Percentiles rank a stretch among this genome's conserved stretches.
Evolutionary conservation across 2,113 vertebrate species (phyloP).

Genomic region (Trinectes maculatus): DNA sequence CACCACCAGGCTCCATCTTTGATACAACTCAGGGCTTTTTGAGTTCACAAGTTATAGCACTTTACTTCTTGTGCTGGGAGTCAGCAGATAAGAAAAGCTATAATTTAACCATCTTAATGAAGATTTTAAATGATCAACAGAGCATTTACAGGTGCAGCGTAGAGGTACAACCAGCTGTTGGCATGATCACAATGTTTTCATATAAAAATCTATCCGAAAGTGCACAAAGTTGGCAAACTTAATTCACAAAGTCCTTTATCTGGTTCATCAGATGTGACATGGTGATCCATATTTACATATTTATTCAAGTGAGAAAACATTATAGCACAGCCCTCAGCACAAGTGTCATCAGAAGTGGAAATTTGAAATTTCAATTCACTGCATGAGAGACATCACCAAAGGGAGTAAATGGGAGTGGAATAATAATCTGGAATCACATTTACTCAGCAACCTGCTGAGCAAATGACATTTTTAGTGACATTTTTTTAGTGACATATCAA

Average conservation of each 20-base stretch:
- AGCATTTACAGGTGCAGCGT: constrained; percentile 7
- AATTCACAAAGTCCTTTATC: constrained; percentile 62
- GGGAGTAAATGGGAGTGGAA: constrained; percentile 39
- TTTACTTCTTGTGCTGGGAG: constrained; percentile 23
- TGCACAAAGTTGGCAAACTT: constrained; percentile 37
- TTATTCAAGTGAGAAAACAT: constrained; percentile 65
- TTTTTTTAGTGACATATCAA: constrained; percentile 44
- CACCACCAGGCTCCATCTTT: constrained; percentile 40
- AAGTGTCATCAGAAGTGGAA: constrained; percentile 66
- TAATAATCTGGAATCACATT: constrained; percentile 49
- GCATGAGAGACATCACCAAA: constrained; percentile 55
- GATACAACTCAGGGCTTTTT: constrained; percentile 28
- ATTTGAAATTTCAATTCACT: constrained; percentile 64
- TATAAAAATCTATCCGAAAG: constrained; percentile 13
- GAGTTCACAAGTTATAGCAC: constrained; percentile 16
- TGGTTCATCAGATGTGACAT: constrained; percentile 61
- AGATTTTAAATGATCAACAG: background rate
- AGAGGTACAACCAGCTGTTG: background rate
- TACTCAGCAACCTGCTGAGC: constrained; percentile 40
- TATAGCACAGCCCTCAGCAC: constrained; percentile 57
- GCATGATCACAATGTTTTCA: constrained; percentile 16
- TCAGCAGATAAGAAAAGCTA: constrained; percentile 4
- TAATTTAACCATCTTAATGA: background rate
- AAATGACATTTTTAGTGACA: too few relatives aligned
- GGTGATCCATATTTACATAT: constrained; percentile 64